phyloP scores from a whole-genome alignment of 1,140 invertebrate genomes.

The Neodiprion pinetum region DNA sequence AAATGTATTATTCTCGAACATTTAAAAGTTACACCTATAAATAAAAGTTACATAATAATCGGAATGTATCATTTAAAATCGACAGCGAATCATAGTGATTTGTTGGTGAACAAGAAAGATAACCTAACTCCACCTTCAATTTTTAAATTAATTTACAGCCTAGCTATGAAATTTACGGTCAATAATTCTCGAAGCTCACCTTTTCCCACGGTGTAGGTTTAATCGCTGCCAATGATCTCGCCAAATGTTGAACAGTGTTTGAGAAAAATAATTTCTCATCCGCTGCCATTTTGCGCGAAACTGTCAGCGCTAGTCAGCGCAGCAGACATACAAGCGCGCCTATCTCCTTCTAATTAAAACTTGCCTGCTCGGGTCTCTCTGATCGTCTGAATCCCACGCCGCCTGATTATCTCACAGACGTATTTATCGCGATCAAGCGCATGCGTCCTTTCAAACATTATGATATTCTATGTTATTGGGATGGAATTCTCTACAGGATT shows the following conservation, averaged over 20 bases:
- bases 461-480: no score
- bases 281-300: slow-evolving; percentile 57
- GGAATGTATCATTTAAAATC: slow-evolving; percentile 31
- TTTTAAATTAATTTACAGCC: slow-evolving; percentile 30
- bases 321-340: no score
- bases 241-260: slow-evolving; percentile 87
- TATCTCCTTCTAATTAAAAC: neutral
- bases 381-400: neutral
- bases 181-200: slow-evolving; percentile 60
- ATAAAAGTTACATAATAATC: slow-evolving; percentile 16
- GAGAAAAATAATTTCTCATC: slow-evolving; percentile 83
- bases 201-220: slow-evolving; percentile 90
- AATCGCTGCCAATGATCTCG: slow-evolving; percentile 83
- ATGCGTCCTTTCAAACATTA: neutral
- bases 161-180: no score
- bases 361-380: neutral
- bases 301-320: no score
- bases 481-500: no score
- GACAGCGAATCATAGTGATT: slow-evolving; percentile 18
- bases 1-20: no score
- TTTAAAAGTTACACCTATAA: neutral
- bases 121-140: slow-evolving; percentile 11
- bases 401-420: neutral
- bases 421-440: neutral
- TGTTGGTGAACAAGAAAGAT: neutral